Base-by-base conservation (phyloP, 92 coral and sea anemone species). In the Porites rus region DNA sequence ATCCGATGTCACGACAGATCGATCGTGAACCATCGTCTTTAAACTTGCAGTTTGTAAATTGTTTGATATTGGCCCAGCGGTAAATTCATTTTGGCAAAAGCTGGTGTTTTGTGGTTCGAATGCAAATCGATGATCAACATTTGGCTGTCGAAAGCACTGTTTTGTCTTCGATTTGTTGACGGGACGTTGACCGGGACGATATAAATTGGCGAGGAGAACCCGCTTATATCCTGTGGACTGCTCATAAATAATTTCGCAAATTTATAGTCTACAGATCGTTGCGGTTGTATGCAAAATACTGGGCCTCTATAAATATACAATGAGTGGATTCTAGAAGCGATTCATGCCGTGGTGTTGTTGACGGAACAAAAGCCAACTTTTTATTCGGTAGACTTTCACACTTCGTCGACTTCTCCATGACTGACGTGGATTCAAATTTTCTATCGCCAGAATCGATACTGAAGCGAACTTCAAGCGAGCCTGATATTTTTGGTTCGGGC, bases 401-500 rank as follows among this genome's bases (percentile, higher is more conserved):
- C 46, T 38, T 38, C 3, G 21, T 38, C 31, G 54, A 19, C 60
- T 19, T 74, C 78, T 60, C 59, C 18, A 83, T 83, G 87, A 83
- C 73, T 14, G 61, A 10, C 13, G 61, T 14, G 11, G 94, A 88
- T 78, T 84, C 92, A 7, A 87, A 73, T 11, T 85, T 80, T 69
- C 78, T 89, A 8, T 79, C 87, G 43, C 87, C 90, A 12, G 92
- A 87, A 51, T 70, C 56, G 8, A 38, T 38, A 19, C 79, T 90
- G 28, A 87, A 90, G 25, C 88, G 94, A 25, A 80, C 93, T 24
- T 93, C 93, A 5, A 95, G 98, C 60, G 98, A 95, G 56, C 93
- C 98, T 14, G 98, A 95, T 78, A 50, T 92, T 21, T 89, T 76
- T 28, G 83, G 83, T 2, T 80, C 90, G 9, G 85, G 88, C 28